phyloP scores from a whole-genome alignment of 2,113 vertebrate genomes.

The Centrocercus urophasianus region DNA sequence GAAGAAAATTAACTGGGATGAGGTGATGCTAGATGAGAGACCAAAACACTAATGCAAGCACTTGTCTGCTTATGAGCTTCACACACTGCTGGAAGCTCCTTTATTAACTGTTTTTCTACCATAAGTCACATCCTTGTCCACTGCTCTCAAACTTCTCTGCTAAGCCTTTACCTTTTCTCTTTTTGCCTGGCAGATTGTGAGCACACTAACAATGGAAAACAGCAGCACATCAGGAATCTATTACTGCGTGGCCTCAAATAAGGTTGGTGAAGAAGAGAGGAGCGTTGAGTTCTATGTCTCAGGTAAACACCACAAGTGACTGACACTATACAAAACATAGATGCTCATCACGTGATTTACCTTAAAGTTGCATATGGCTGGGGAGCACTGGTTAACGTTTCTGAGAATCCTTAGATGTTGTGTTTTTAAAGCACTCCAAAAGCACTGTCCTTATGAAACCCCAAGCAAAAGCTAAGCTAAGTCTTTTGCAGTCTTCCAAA shows the following conservation, averaged over 20 bases:
- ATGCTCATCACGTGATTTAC: background rate
- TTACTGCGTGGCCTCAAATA: slow-evolving; percentile 82
- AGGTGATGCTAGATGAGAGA: background rate
- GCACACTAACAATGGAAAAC: slow-evolving; percentile 78
- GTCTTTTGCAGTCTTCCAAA: background rate
- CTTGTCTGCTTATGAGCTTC: background rate
- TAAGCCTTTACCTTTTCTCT: background rate
- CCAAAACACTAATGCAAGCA: background rate
- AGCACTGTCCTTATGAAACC: background rate
- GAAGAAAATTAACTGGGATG: background rate
- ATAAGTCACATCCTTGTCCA: background rate
- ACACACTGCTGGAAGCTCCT: background rate
- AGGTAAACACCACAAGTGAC: slow-evolving; percentile 69
- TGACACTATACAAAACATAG: background rate
- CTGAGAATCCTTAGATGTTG: accelerated
- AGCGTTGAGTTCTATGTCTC: slow-evolving; percentile 82
- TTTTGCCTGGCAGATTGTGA: slow-evolving; percentile 76
- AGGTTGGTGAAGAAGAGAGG: slow-evolving; percentile 59
- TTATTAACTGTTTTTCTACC: background rate
- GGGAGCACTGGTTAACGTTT: accelerated
- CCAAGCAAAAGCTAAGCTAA: background rate
- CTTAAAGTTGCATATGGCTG: accelerated
- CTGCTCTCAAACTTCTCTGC: background rate
- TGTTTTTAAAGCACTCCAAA: background rate
- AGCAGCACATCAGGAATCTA: slow-evolving; percentile 82